phyloP scores from a whole-genome alignment of 2,888 invertebrate species.

The Noctua janthina region DNA sequence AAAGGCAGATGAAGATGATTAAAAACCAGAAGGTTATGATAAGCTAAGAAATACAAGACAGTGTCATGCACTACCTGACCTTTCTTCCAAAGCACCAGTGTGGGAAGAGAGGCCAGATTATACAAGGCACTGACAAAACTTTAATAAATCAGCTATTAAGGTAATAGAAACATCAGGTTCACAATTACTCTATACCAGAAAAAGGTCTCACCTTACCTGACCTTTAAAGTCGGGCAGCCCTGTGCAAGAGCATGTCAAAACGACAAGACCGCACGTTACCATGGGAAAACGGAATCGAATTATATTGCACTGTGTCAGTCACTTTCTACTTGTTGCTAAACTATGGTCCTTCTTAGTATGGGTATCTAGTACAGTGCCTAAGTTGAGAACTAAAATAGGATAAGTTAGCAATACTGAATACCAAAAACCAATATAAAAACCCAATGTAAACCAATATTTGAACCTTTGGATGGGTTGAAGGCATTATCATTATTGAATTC shows the following conservation, averaged over 20 bases:
- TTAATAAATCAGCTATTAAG: background rate
- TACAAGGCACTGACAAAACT: background rate
- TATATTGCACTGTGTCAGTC: conserved; percentile 20
- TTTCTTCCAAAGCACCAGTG: background rate
- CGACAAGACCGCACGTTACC: conserved; percentile 31
- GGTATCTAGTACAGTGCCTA: conserved; percentile 26
- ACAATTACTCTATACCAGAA: background rate
- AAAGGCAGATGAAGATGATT: background rate
- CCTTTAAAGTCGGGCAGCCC: conserved; percentile 38
- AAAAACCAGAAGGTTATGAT: background rate
- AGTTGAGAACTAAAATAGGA: conserved; percentile 3
- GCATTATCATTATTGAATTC: too few species aligned
- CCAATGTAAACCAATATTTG: background rate
- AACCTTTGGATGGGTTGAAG: background rate
- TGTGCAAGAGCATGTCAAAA: conserved; percentile 40
- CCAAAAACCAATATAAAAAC: too few species aligned
- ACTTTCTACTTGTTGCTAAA: conserved; percentile 48
- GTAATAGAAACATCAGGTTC: background rate
- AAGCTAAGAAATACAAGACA: background rate
- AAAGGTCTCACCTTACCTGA: background rate
- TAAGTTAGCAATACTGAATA: background rate
- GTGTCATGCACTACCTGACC: background rate
- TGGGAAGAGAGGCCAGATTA: background rate
- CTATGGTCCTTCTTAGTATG: conserved; percentile 18
- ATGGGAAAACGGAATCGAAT: conserved; percentile 47